These are phyloP conservation scores for Sabellastarte sp. DNA, from an alignment of 2,888 invertebrate species.

Conservation along the genomic window DNA sequence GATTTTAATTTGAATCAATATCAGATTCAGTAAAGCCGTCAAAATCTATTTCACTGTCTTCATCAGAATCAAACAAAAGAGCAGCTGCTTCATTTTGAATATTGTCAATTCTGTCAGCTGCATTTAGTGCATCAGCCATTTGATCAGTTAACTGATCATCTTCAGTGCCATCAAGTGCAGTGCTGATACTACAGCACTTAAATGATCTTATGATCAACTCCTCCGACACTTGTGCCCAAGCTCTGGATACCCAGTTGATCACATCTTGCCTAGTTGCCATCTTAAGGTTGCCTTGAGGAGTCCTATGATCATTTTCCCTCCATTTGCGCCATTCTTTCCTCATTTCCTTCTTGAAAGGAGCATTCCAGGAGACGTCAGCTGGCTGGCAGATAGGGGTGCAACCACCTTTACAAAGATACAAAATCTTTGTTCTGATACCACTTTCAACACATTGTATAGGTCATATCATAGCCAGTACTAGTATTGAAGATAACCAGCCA, in stretches of 20 bases:
- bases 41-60: neutral
- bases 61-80: neutral
- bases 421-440: too few species aligned
- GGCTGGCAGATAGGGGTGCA: constrained; percentile 4
- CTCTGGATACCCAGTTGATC: neutral
- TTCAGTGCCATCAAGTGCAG: neutral
- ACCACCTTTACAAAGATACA: too few species aligned
- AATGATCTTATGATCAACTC: neutral
- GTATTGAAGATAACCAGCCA: too few species aligned
- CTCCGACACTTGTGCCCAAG: neutral
- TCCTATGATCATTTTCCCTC: neutral
- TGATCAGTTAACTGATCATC: neutral
- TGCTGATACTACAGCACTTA: neutral
- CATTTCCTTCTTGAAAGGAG: neutral
- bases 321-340: neutral
- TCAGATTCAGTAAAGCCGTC: too few species aligned
- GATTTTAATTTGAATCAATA: too few species aligned
- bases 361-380: constrained; percentile 2
- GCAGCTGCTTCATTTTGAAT: too few species aligned
- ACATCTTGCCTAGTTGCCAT: neutral
- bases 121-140: neutral
- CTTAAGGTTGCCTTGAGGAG: neutral
- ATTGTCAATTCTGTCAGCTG: neutral
- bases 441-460: too few species aligned
- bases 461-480: too few species aligned